Evolutionary conservation across 2,113 vertebrate species (phyloP), one percentile per base, ranked within the genome.

Genomic region (Stegastes partitus): DNA sequence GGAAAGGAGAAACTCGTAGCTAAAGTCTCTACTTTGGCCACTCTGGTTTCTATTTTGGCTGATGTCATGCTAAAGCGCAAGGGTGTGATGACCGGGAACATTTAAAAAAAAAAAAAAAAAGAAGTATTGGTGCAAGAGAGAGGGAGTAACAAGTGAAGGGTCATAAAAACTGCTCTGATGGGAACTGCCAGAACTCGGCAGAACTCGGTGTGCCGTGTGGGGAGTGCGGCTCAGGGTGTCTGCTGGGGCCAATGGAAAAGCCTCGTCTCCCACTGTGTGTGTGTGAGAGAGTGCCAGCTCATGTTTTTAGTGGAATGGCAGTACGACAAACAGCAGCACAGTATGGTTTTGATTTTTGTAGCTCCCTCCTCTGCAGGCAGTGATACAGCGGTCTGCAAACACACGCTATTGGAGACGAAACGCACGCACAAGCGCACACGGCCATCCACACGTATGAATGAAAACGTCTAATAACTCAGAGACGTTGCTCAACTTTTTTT

Each of bases 181-280:
- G 91, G 85, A 91, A 91, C 88, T 88, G 83, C 88, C 90, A 87
- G 65, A 86, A 83, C 83, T 68, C 47, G 12, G 71, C 76, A 91
- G 82, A 77, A 91, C 85, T 83, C 18, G 2, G 77, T 62, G 84
- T 92, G 85, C 88, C 58, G 16, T 83, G 79, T 71, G 85, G 82
- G 78, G 74, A 84, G 79, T 84, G 71, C 84, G 89, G 79, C 84
- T 58, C 3, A 85, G 82, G 56, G 72, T 65, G 78, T 82, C 70
- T 86, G 77, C 55, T 83, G 70, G 67, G 72, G 74, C 85, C 81
- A 82, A 71, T 90, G 89, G 90, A 91, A 92, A 92, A 86, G 82
- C 79, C 83, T 85, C 14, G 69, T 90, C 78, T 85, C 72, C 62
- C 22, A 34, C 34, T 47, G 56, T 49, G 75, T 71, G 70, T 69